Conservation (phyloP, 2,113 vertebrate genomes). For the Oncorhynchus masou region DNA sequence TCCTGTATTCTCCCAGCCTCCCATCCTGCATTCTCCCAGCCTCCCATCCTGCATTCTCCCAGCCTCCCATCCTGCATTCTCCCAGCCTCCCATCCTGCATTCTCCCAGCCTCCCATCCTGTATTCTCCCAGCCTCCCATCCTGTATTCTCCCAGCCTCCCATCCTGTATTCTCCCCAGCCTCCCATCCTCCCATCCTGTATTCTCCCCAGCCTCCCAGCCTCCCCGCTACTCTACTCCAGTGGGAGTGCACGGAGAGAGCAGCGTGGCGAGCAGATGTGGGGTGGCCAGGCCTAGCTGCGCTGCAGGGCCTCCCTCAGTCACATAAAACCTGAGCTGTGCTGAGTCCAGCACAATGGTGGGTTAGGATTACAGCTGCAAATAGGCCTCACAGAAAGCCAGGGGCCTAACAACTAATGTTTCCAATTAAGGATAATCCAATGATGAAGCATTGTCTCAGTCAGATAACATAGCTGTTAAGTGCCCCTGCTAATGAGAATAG, state of each 20-base stretch:
- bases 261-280: background rate
- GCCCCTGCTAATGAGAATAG: constrained; percentile 73
- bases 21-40: no score
- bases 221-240: background rate
- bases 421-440: constrained; percentile 86
- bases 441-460: constrained; percentile 83
- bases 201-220: background rate
- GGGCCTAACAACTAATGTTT: constrained; percentile 72
- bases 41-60: no score
- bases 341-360: constrained; percentile 47
- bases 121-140: no score
- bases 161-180: no score
- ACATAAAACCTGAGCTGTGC: background rate
- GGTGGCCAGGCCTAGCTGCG: background rate
- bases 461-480: constrained; percentile 68
- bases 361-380: constrained; percentile 79
- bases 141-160: no score
- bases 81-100: no score
- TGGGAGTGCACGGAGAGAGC: background rate
- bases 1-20: no score
- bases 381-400: constrained; percentile 72
- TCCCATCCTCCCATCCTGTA: no score
- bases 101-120: no score
- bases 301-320: background rate
- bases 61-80: no score